Evolutionary conservation across 1,140 invertebrate species (phyloP).

Genomic region (Caerostris darwini): DNA sequence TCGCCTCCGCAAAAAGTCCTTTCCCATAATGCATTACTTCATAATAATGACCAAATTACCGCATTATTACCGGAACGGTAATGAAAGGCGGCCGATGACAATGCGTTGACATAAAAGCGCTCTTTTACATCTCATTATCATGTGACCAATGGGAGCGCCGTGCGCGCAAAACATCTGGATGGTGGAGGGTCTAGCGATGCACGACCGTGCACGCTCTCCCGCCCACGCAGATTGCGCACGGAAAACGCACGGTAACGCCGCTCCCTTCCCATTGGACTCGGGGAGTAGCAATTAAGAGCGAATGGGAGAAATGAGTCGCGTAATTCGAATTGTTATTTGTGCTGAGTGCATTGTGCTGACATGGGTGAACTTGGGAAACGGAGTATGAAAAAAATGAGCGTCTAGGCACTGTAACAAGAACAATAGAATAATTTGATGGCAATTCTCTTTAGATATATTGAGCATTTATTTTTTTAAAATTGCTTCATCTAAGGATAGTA

Average conservation of each 20-base stretch:
- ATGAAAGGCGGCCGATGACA: not conserved
- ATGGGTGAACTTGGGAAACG: not conserved
- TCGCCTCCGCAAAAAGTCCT: not conserved
- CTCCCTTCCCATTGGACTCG: slow-evolving; percentile 33
- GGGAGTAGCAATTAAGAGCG: not conserved
- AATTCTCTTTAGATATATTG: too few species aligned
- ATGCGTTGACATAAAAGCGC: slow-evolving; percentile 41
- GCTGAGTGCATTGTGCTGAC: not conserved
- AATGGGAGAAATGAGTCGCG: slow-evolving; percentile 38
- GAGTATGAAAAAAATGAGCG: not conserved
- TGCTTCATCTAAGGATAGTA: too few species aligned
- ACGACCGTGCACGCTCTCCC: slow-evolving; percentile 42
- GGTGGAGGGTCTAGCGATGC: not conserved
- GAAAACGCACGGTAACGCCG: slow-evolving; percentile 29
- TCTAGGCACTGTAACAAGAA: not conserved
- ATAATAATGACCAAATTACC: slow-evolving; percentile 22
- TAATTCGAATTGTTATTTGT: slow-evolving; percentile 50
- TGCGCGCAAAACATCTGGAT: slow-evolving; percentile 38
- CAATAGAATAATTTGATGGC: too few species aligned
- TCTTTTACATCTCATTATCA: slow-evolving; percentile 59
- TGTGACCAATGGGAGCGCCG: slow-evolving; percentile 34
- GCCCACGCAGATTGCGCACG: slow-evolving; percentile 53
- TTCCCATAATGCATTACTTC: not conserved
- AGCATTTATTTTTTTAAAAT: too few species aligned
- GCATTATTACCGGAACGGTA: not conserved